A percentile compares a stretch with the other conserved stretches of the same genome.
Evolutionary conservation across 1,140 invertebrate species (phyloP).

Genomic region (Brachionus angularis): DNA sequence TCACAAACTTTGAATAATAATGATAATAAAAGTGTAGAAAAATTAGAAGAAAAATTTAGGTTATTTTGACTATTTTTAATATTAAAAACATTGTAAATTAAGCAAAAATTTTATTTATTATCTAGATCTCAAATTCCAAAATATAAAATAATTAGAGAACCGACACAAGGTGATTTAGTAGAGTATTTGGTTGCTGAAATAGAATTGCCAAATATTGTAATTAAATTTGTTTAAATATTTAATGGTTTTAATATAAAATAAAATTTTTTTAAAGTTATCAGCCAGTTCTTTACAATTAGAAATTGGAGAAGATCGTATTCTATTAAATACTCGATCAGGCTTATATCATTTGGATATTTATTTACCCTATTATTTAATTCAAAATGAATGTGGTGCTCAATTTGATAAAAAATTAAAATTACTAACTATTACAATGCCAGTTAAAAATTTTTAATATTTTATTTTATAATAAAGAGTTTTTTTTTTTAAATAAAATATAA

Average conservation of each 20-base stretch:
- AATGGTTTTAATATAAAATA: slow-evolving; percentile 41
- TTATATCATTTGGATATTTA: slow-evolving; percentile 67
- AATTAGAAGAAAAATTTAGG: not conserved
- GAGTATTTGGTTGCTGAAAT: slow-evolving; percentile 59
- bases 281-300: slow-evolving; percentile 65
- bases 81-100: no score
- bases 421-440: slow-evolving; percentile 43
- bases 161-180: slow-evolving; percentile 51
- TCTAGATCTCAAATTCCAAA: slow-evolving; percentile 53
- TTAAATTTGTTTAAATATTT: slow-evolving; percentile 45
- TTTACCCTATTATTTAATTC: slow-evolving; percentile 64
- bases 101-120: slow-evolving; percentile 20
- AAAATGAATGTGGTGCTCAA: slow-evolving; percentile 62
- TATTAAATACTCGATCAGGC: slow-evolving; percentile 63
- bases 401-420: slow-evolving; percentile 64
- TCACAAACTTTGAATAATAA: not conserved
- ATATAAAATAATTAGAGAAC: slow-evolving; percentile 55
- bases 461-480: not conserved
- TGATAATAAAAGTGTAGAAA: slow-evolving; percentile 9
- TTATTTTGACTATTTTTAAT: no score
- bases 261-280: slow-evolving; percentile 61
- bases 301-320: slow-evolving; percentile 68
- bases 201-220: slow-evolving; percentile 61
- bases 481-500: not conserved
- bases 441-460: not conserved